Evolutionary conservation across 1,140 invertebrate species (phyloP).

Genomic region (Drosophila elegans): DNA sequence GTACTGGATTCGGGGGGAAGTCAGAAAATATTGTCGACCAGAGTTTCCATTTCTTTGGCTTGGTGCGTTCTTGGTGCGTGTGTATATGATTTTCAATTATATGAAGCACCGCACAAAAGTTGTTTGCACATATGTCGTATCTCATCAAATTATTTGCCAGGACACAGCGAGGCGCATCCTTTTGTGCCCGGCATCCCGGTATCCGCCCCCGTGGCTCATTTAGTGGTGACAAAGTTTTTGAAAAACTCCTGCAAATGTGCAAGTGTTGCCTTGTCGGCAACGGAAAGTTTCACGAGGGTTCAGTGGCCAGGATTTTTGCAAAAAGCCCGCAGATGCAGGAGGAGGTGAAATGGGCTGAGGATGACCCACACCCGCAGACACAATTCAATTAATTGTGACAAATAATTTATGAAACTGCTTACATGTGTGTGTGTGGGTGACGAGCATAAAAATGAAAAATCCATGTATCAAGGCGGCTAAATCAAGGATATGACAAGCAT

Average conservation of each 20-base stretch:
- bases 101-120: constrained; percentile 74
- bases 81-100: constrained; percentile 84
- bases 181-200: constrained; percentile 42
- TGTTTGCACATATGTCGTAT: constrained; percentile 85
- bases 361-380: constrained; percentile 52
- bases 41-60: neutral
- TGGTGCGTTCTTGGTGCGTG: constrained; percentile 14
- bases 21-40: constrained; percentile 10
- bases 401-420: constrained; percentile 84
- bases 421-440: constrained; percentile 31
- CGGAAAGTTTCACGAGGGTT: constrained; percentile 41
- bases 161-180: constrained; percentile 62
- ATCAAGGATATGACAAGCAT: constrained; percentile 85
- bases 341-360: constrained; percentile 5
- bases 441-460: constrained; percentile 75
- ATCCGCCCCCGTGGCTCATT: constrained; percentile 49
- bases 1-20: constrained; percentile 10
- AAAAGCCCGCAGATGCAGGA: constrained; percentile 30
- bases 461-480: constrained; percentile 72
- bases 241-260: constrained; percentile 58
- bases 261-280: constrained; percentile 37
- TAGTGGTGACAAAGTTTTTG: constrained; percentile 75
- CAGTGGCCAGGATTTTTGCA: constrained; percentile 14
- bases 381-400: constrained; percentile 85
- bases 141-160: constrained; percentile 84